Evolutionary conservation across 2,888 invertebrate genomes (phyloP).

Genomic region (Thalpophila matura): DNA sequence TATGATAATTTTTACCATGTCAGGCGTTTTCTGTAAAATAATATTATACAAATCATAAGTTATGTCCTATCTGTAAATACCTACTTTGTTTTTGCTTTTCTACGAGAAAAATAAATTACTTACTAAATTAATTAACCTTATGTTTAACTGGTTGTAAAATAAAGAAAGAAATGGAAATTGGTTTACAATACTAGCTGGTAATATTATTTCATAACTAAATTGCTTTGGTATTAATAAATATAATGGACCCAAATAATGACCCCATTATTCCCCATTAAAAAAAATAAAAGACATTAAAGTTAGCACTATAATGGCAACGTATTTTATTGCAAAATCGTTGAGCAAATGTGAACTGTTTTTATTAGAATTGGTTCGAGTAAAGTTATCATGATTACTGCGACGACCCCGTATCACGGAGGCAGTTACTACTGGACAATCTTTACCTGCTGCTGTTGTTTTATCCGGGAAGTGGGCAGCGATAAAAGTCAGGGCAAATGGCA

Average conservation of each 20-base stretch:
- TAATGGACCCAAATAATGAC: slow-evolving; percentile 22
- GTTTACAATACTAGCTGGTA: not conserved
- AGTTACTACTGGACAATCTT: slow-evolving; percentile 64
- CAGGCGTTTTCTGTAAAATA: not conserved
- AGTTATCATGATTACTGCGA: slow-evolving; percentile 62
- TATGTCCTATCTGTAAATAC: too few species aligned
- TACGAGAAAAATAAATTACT: too few species aligned
- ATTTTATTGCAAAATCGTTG: slow-evolving; percentile 26
- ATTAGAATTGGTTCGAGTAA: slow-evolving; percentile 43
- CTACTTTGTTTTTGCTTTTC: too few species aligned
- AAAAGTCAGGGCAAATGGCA: slow-evolving; percentile 90
- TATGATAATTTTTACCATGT: slow-evolving; percentile 25
- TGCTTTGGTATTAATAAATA: not conserved
- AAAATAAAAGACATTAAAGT: slow-evolving; percentile 17
- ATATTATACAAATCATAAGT: not conserved
- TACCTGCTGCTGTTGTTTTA: slow-evolving; percentile 88
- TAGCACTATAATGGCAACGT: slow-evolving; percentile 20
- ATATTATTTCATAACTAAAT: not conserved
- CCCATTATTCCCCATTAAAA: slow-evolving; percentile 39
- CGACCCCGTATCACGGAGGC: slow-evolving; percentile 51
- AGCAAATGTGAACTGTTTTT: slow-evolving; percentile 55
- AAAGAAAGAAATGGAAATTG: not conserved
- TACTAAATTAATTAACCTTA: too few species aligned
- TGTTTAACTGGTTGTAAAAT: not conserved
- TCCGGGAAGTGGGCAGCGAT: slow-evolving; percentile 88